Percentiles rank a stretch among this genome's conserved stretches.
phyloP scores from a whole-genome alignment of 2,797 vertebrate genomes.

The Rhabdomys pumilio region DNA sequence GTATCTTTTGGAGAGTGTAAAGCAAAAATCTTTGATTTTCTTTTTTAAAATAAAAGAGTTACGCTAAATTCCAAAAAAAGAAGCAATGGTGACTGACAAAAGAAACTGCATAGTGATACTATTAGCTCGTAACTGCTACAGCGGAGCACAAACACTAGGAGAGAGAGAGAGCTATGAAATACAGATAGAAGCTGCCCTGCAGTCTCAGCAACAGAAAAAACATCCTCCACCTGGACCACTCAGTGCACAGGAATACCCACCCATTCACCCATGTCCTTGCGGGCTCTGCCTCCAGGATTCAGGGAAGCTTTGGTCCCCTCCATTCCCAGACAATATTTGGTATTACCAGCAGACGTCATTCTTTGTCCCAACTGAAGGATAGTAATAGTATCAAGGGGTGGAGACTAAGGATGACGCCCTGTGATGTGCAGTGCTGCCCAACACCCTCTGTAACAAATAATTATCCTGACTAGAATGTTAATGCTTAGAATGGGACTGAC shows the following conservation, averaged over 20 bases:
- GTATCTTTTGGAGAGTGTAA: background rate
- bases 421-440: too few species aligned
- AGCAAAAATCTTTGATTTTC: slow-evolving; percentile 34
- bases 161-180: background rate
- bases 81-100: background rate
- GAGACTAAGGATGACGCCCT: background rate
- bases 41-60: slow-evolving; percentile 8
- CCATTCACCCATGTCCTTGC: background rate
- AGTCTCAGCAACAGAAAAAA: slow-evolving; percentile 1
- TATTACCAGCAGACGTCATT: background rate
- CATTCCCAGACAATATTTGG: background rate
- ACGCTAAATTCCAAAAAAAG: slow-evolving; percentile 9
- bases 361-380: background rate
- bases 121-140: background rate
- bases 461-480: background rate
- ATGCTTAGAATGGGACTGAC: background rate
- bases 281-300: background rate
- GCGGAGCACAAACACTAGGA: background rate
- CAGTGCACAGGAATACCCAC: background rate
- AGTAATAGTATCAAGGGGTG: background rate
- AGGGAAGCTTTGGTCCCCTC: background rate
- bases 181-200: background rate
- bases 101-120: background rate
- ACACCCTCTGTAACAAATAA: background rate
- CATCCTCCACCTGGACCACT: background rate